Evolutionary conservation across 2,113 vertebrate genomes (phyloP).

Genomic region (Urocolius indicus): DNA sequence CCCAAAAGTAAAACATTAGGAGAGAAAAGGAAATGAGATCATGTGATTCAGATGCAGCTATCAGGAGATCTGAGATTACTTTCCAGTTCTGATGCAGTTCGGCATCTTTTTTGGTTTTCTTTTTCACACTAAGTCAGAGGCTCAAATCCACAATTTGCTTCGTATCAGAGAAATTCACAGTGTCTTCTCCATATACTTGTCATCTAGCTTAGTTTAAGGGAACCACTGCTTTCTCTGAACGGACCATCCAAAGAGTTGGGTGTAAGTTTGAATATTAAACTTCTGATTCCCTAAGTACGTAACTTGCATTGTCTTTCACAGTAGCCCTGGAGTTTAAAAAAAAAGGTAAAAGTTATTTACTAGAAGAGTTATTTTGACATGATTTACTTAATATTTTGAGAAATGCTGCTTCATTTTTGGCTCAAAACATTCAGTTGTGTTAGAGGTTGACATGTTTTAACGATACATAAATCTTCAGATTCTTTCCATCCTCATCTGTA

Average conservation of each 20-base stretch:
- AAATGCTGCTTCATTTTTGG: neutral
- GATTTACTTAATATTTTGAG: neutral
- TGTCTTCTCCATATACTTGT: neutral
- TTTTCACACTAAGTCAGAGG: too few species aligned
- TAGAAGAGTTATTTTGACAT: neutral
- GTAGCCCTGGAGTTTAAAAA: neutral
- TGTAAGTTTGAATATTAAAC: neutral
- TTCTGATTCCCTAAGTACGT: neutral
- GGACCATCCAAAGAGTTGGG: neutral
- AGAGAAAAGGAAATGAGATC: neutral
- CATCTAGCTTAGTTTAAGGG: neutral
- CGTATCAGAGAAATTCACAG: neutral
- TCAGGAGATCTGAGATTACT: neutral
- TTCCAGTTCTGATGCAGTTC: neutral
- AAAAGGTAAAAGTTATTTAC: neutral
- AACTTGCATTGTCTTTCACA: neutral
- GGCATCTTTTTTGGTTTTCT: too few species aligned
- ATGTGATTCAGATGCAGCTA: neutral
- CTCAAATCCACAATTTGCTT: neutral
- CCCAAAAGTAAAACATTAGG: neutral
- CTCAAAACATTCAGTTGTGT: neutral
- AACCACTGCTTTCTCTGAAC: neutral
- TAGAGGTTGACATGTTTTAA: neutral
- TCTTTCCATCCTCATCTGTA: neutral
- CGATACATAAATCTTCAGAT: neutral